Evolutionary conservation across 1,140 invertebrate genomes (phyloP).

Genomic region (Subanguina moxae): DNA sequence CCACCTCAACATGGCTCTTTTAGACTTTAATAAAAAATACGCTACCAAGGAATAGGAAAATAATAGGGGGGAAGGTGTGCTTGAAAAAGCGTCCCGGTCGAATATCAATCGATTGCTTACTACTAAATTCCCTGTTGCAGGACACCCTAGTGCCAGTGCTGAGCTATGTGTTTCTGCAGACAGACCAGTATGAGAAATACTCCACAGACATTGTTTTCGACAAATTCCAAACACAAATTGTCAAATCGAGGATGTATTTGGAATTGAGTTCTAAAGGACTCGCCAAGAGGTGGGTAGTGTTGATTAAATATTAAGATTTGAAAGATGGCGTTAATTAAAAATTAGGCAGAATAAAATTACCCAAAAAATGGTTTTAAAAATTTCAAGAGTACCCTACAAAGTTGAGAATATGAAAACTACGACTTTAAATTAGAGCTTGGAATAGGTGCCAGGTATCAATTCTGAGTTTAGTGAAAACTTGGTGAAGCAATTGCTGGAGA

Average conservation of each 20-base stretch:
- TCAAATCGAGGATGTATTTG: conserved; percentile 44
- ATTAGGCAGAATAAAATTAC: too few species aligned
- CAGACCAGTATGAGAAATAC: conserved; percentile 34
- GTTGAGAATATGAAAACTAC: neutral
- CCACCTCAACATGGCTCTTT: too few species aligned
- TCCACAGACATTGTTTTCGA: conserved; percentile 37
- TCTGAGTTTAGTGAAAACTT: conserved; percentile 32
- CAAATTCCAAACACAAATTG: conserved; percentile 40
- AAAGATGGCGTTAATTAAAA: too few species aligned
- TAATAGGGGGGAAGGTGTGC: too few species aligned
- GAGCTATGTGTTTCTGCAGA: conserved; percentile 33
- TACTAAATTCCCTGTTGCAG: conserved; percentile 13
- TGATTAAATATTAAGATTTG: too few species aligned
- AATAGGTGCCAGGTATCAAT: too few species aligned
- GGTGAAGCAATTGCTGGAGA: conserved; percentile 15
- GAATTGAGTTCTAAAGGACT: conserved; percentile 39
- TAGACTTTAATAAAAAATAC: too few species aligned
- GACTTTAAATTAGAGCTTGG: too few species aligned
- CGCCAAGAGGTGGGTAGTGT: conserved; percentile 21
- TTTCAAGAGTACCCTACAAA: too few species aligned
- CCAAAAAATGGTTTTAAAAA: conserved; percentile 5
- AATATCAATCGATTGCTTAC: neutral
- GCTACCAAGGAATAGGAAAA: too few species aligned
- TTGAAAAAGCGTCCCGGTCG: too few species aligned
- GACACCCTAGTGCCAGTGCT: conserved; percentile 42